Evolutionary conservation across 2,888 invertebrate genomes (phyloP), one percentile per base, ranked within the genome.

Genomic region (Coenonympha arcania): DNA sequence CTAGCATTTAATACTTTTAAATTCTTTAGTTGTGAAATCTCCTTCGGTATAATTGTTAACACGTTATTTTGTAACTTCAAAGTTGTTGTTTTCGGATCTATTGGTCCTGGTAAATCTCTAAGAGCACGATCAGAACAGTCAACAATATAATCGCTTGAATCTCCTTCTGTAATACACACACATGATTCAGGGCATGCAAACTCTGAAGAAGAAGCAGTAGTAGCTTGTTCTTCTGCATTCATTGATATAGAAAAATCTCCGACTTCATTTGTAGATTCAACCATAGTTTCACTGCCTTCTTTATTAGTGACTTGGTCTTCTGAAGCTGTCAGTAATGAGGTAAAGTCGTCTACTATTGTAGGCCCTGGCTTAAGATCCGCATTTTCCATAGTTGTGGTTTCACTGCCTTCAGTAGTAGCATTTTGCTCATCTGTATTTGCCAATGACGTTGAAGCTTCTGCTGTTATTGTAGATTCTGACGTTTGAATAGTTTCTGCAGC

Each of bases 91-190:
- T 68, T 76, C 5, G 69, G 52, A 56, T 79, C 78, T 40, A 86
- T 66, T 13, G 73, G 64, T 9, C 71, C 60, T 20, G 89, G 89
- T 43, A 89, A 73, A 61, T 86, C 79, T 13, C 79, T 79, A 47
- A 89, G 68, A 26, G 72, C 77, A 48, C 74, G 77, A 58, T 84
- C 78, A 6, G 87, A 78, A 66, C 89, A 90, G 66, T 88, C 80
- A 4, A 84, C 79, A 2, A 76, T 66, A 33, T 73, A 79, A 40
- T 72, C 63, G 19, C 66, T 62, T 18, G 70, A 57, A 37, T 65
- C 67, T n/a, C 75, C 77, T 63, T 84, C 82, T 52, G 69, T 62
- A 55, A 69, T 74, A 56, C 85, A 85, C 16, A 77, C 68, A 55
- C 86, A 85, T 41, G 67, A 66, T 24, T 67, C 64, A 9, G 85